Percentiles rank a stretch among this genome's conserved stretches.
phyloP scores from a whole-genome alignment of 2,888 invertebrate species.

The Tachystola acroxantha region DNA sequence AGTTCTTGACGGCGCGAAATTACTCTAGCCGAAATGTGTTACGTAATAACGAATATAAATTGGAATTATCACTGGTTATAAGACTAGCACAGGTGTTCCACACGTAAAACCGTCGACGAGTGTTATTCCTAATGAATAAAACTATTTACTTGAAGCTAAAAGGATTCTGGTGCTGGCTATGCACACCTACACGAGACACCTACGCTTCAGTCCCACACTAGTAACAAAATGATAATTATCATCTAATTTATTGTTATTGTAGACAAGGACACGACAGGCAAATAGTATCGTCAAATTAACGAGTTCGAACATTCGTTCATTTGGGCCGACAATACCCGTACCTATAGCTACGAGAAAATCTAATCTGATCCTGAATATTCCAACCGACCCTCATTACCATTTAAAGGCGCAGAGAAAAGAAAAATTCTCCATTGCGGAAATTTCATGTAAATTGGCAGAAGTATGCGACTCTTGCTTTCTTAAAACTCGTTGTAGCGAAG shows the following conservation, averaged over 20 bases:
- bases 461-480: slow-evolving; percentile 50
- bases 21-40: slow-evolving; percentile 17
- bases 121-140: too few species aligned
- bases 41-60: slow-evolving; percentile 22
- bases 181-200: too few species aligned
- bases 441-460: slow-evolving; percentile 68
- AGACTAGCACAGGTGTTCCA: neutral
- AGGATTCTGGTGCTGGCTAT: too few species aligned
- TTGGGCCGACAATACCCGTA: slow-evolving; percentile 40
- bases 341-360: slow-evolving; percentile 46
- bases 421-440: slow-evolving; percentile 59
- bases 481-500: slow-evolving; percentile 40
- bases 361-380: slow-evolving; percentile 60
- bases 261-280: slow-evolving; percentile 11
- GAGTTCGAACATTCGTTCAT: slow-evolving; percentile 33
- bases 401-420: slow-evolving; percentile 52
- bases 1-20: slow-evolving; percentile 16
- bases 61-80: slow-evolving; percentile 8
- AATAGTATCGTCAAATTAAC: slow-evolving; percentile 23
- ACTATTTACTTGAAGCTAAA: too few species aligned
- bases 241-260: neutral
- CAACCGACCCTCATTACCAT: slow-evolving; percentile 66
- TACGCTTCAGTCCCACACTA: too few species aligned
- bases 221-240: too few species aligned
- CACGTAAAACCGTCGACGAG: too few species aligned